These are phyloP conservation scores for Sander vitreus DNA, from an alignment of 2,113 vertebrate species.

Conservation along the genomic window DNA sequence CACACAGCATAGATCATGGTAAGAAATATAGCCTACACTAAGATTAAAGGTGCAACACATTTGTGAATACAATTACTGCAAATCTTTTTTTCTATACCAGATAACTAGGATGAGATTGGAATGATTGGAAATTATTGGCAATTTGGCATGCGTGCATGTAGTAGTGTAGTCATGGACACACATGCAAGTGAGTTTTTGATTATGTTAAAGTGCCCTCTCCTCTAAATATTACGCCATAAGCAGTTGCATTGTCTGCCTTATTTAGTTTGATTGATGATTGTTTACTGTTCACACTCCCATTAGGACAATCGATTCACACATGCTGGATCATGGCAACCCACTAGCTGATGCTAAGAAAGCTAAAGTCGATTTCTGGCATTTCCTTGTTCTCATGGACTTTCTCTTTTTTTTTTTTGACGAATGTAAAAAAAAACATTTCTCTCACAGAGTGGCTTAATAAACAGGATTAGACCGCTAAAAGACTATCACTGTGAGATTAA, in stretches of 20 bases:
- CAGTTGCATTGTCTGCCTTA: constrained; percentile 40
- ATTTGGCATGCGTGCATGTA: constrained; percentile 9
- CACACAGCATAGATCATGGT: neutral
- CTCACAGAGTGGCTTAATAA: neutral
- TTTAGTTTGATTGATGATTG: constrained; percentile 59
- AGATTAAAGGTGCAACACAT: neutral
- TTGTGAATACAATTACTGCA: neutral
- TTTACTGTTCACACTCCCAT: constrained; percentile 43
- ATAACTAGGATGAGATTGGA: constrained; percentile 3
- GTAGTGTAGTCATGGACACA: neutral
- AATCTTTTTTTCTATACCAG: constrained; percentile 4
- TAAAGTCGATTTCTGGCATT: constrained; percentile 21
- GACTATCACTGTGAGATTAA: neutral
- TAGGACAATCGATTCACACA: constrained; percentile 30
- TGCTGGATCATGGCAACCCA: constrained; percentile 8
- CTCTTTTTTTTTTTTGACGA: neutral
- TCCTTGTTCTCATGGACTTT: neutral
- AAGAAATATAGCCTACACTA: neutral
- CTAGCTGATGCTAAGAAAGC: constrained; percentile 26
- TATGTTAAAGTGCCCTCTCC: constrained; percentile 38
- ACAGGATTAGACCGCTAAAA: constrained; percentile 4
- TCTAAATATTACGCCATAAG: constrained; percentile 19
- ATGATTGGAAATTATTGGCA: constrained; percentile 15
- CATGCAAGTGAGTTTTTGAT: constrained; percentile 33
- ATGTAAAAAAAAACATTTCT: neutral